Percentiles rank a stretch among this genome's conserved stretches.
phyloP scores from a whole-genome alignment of 2,888 invertebrate species.

The Drosophila longiperda region DNA sequence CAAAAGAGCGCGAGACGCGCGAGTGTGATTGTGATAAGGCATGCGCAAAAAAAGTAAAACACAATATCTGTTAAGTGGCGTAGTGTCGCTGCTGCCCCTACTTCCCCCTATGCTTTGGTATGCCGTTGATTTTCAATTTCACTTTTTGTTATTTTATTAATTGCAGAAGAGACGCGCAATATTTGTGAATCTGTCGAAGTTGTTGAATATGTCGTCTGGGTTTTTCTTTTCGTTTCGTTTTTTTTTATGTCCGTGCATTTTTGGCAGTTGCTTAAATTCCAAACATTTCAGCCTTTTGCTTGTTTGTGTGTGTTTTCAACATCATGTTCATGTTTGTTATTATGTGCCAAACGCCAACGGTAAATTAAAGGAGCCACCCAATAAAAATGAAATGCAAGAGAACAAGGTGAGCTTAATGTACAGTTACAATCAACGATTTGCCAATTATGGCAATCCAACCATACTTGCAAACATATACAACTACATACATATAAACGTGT shows the following conservation, averaged over 20 bases:
- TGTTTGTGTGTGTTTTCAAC: not conserved
- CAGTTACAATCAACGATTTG: conserved; percentile 43
- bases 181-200: conserved; percentile 61
- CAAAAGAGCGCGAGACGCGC: not conserved
- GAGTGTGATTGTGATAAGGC: not conserved
- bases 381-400: conserved; percentile 12
- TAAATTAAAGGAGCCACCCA: conserved; percentile 32
- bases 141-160: conserved; percentile 4
- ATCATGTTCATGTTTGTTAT: not conserved
- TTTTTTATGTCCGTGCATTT: conserved; percentile 45
- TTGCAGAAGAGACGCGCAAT: conserved; percentile 32
- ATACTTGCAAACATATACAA: not conserved
- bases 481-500: not conserved
- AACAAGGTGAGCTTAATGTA: conserved; percentile 43
- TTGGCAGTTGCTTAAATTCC: conserved; percentile 56
- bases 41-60: conserved; percentile 2
- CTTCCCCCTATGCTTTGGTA: not conserved
- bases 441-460: conserved; percentile 28
- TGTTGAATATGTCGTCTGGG: conserved; percentile 32
- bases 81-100: not conserved
- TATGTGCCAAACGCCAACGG: conserved; percentile 6
- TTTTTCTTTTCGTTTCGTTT: conserved; percentile 36
- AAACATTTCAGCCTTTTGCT: conserved; percentile 29
- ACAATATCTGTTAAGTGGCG: conserved; percentile 23
- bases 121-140: conserved; percentile 12